phyloP scores from a whole-genome alignment of 2,888 invertebrate genomes.

The Criorhina ranunculi region DNA sequence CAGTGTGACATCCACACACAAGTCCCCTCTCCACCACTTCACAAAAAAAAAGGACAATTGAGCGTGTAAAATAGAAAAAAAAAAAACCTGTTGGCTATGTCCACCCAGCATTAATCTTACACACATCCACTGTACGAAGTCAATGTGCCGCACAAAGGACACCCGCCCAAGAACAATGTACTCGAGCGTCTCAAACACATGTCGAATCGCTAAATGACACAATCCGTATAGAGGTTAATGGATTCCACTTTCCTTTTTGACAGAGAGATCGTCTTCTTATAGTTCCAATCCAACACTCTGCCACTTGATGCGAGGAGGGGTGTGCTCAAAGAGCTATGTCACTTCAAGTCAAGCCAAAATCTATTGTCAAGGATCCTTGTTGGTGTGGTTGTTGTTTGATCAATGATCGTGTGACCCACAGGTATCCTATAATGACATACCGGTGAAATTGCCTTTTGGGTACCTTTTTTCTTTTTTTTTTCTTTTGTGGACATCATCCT shows the following conservation, averaged over 20 bases:
- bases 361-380: constrained; percentile 43
- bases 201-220: constrained; percentile 77
- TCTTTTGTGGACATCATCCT: constrained; percentile 40
- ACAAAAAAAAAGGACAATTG: constrained; percentile 48
- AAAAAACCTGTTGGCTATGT: constrained; percentile 60
- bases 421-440: constrained; percentile 66
- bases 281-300: constrained; percentile 12
- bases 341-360: constrained; percentile 61
- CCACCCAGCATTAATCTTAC: constrained; percentile 48
- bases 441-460: constrained; percentile 66
- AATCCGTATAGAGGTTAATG: constrained; percentile 71
- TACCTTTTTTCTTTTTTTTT: constrained; percentile 28
- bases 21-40: constrained; percentile 42
- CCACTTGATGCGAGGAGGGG: constrained; percentile 66
- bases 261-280: constrained; percentile 70
- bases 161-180: constrained; percentile 59
- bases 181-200: constrained; percentile 71
- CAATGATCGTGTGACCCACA: constrained; percentile 73
- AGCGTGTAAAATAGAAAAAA: constrained; percentile 40
- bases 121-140: constrained; percentile 49
- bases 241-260: constrained; percentile 73
- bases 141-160: constrained; percentile 66
- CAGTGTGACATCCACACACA: constrained; percentile 54
- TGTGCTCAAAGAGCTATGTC: constrained; percentile 66
- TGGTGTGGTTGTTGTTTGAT: constrained; percentile 64